Evolutionary conservation across 1,140 invertebrate genomes (phyloP).

Genomic region (Oncopeltus fasciatus): DNA sequence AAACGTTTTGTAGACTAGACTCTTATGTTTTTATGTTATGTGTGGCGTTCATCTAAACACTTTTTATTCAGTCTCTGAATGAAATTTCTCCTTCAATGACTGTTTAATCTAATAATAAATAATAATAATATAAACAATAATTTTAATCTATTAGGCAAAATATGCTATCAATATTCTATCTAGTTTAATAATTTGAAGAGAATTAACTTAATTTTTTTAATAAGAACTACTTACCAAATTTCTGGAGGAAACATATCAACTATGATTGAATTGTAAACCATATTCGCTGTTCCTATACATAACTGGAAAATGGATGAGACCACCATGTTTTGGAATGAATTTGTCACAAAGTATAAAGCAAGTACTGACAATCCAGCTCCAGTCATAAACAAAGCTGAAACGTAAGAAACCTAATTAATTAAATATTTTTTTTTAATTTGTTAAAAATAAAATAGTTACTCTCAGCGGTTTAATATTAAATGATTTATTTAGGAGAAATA

Average conservation of each 20-base stretch:
- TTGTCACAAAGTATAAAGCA: background rate
- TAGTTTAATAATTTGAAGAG: background rate
- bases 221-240: conserved; percentile 27
- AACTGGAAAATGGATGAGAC: conserved; percentile 39
- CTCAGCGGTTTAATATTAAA: no score
- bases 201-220: background rate
- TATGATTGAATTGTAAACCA: conserved; percentile 37
- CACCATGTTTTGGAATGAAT: conserved; percentile 34
- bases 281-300: conserved; percentile 39
- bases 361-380: background rate
- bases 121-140: background rate
- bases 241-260: conserved; percentile 40
- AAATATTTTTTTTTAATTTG: no score
- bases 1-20: no score
- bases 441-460: no score
- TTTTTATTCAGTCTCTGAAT: no score
- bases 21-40: no score
- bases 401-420: no score
- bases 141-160: background rate
- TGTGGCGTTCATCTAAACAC: no score
- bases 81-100: background rate
- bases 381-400: background rate
- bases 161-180: background rate
- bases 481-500: no score
- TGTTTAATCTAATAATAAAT: background rate